A percentile compares a stretch with the other conserved stretches of the same genome.
Conservation (phyloP, 2,888 invertebrate species). For the Falcaria lacertinaria region DNA sequence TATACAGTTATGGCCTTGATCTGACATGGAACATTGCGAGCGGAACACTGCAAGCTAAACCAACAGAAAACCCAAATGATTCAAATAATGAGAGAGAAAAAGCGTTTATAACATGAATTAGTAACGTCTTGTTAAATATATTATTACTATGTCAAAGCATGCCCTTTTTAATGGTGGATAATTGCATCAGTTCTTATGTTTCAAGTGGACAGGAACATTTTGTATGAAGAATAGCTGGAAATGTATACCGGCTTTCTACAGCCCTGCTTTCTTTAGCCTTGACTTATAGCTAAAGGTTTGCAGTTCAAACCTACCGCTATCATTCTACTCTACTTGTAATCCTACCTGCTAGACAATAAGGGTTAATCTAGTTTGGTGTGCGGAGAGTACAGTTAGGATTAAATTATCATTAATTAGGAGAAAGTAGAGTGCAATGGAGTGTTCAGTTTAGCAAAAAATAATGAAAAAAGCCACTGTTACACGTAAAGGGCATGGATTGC, state of each 20-base stretch:
- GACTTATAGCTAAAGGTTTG: conserved; percentile 3
- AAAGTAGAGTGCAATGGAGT: conserved; percentile 51
- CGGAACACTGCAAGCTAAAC: too few species aligned
- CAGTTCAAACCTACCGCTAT: not conserved
- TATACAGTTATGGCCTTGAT: too few species aligned
- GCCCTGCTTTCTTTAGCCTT: conserved; percentile 1
- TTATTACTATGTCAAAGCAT: too few species aligned
- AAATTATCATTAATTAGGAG: conserved; percentile 48
- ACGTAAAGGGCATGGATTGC: conserved; percentile 54
- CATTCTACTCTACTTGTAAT: not conserved
- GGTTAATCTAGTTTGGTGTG: not conserved
- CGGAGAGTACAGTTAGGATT: conserved; percentile 20
- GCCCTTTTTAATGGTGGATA: too few species aligned
- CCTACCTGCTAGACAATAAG: not conserved
- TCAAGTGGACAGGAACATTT: not conserved
- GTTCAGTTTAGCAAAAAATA: conserved; percentile 41
- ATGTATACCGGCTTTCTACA: not conserved
- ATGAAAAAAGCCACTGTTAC: conserved; percentile 33
- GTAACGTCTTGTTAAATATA: too few species aligned
- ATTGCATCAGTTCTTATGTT: not conserved
- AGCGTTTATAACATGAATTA: too few species aligned
- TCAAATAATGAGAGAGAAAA: too few species aligned
- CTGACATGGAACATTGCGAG: too few species aligned
- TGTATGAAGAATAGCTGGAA: not conserved
- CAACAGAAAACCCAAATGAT: too few species aligned